phyloP scores from a whole-genome alignment of 53 echinoderm and acorn worm genomes.

The Actinopyga echinites region DNA sequence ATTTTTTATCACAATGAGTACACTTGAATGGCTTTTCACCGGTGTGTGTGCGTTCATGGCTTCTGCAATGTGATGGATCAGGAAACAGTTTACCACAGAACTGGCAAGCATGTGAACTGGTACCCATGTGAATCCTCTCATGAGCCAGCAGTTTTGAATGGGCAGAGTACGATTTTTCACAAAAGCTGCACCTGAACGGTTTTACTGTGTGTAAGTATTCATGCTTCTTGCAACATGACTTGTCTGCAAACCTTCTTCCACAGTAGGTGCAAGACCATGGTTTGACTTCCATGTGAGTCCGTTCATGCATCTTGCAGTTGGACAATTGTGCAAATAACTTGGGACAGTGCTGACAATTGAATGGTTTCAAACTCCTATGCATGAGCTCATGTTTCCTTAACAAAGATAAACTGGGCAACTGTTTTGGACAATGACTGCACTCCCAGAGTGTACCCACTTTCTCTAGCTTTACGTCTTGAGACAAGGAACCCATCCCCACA shows the following conservation, averaged over 20 bases:
- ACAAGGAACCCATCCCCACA: too few relatives aligned
- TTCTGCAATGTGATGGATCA: not conserved
- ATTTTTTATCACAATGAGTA: not conserved
- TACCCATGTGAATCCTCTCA: not conserved
- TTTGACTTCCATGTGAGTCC: not conserved
- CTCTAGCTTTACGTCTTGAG: too few relatives aligned
- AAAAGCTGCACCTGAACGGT: not conserved
- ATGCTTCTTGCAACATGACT: not conserved
- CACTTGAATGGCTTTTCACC: not conserved
- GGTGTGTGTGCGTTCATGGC: not conserved
- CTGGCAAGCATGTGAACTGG: not conserved
- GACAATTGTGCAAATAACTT: not conserved
- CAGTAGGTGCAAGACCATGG: not conserved
- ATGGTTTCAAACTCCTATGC: not conserved
- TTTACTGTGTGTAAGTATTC: not conserved
- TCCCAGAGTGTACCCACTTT: too few relatives aligned
- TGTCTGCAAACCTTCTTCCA: not conserved
- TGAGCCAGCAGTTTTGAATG: not conserved
- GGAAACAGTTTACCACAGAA: constrained; percentile 7
- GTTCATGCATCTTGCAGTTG: not conserved
- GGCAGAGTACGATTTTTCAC: not conserved
- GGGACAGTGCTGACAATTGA: not conserved
- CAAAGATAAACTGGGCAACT: too few relatives aligned
- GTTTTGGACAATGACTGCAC: too few relatives aligned
- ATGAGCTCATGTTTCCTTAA: not conserved